These are phyloP conservation scores for Spodoptera frugiperda DNA, from an alignment of 1,140 invertebrate species.

Conservation along the genomic window DNA sequence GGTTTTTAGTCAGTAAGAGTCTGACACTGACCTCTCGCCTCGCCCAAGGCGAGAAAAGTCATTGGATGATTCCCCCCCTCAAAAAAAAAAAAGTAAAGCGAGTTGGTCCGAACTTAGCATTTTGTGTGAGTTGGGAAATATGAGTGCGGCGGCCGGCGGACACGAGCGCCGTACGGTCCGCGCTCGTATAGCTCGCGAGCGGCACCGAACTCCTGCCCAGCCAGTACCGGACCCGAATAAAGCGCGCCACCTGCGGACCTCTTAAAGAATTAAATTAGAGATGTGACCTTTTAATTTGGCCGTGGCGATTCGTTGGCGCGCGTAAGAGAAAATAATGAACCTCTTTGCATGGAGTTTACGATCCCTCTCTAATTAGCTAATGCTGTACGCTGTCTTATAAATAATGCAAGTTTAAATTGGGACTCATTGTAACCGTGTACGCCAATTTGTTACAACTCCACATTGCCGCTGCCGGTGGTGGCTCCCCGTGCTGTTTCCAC, in stretches of 20 bases:
- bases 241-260: conserved; percentile 23
- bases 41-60: no score
- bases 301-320: conserved; percentile 35
- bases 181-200: conserved; percentile 20
- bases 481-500: conserved; percentile 4
- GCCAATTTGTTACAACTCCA: conserved; percentile 31
- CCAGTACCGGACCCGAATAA: conserved; percentile 7
- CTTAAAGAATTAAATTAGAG: conserved; percentile 44
- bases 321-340: conserved; percentile 46
- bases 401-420: conserved; percentile 45
- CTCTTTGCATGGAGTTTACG: conserved; percentile 46
- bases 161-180: not conserved
- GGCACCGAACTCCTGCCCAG: not conserved
- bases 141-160: not conserved
- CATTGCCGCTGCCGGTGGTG: not conserved
- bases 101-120: conserved; percentile 1
- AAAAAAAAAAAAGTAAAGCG: no score
- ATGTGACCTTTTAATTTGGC: conserved; percentile 43
- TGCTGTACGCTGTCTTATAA: conserved; percentile 45
- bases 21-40: no score
- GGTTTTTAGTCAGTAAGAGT: no score
- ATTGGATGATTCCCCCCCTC: no score
- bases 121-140: conserved; percentile 32
- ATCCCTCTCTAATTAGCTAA: conserved; percentile 43
- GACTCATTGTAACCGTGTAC: conserved; percentile 38